These are phyloP conservation scores for Sakesphorus luctuosus DNA, from an alignment of 2,113 vertebrate species.

Conservation along the genomic window DNA sequence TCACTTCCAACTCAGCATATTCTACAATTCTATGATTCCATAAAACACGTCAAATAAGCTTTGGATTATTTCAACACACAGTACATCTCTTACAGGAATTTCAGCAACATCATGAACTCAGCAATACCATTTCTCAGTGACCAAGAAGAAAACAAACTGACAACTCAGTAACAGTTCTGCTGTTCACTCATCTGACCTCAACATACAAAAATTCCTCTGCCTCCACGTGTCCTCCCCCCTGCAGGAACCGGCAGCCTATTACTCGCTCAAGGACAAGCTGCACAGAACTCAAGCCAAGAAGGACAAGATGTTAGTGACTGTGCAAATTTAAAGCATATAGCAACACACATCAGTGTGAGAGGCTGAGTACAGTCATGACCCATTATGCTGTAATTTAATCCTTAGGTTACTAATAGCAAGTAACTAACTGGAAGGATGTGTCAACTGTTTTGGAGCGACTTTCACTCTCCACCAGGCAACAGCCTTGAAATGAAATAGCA, in stretches of 20 bases:
- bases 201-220: not conserved
- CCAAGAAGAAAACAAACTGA: not conserved
- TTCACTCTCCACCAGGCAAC: not conserved
- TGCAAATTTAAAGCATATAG: not conserved
- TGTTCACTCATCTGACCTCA: not conserved
- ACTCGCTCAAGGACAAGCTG: not conserved
- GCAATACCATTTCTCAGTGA: not conserved
- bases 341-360: not conserved
- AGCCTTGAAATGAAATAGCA: not conserved
- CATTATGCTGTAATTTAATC: not conserved
- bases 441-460: not conserved
- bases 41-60: not conserved
- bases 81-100: not conserved
- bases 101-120: not conserved
- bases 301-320: not conserved
- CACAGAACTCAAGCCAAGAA: not conserved
- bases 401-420: not conserved
- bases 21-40: not conserved
- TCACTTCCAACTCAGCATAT: not conserved
- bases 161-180: not conserved
- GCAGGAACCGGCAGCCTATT: not conserved
- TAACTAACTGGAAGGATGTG: not conserved
- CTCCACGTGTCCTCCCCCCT: not conserved
- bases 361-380: not conserved
- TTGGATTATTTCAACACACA: rapidly evolving